Evolutionary conservation across 2,888 invertebrate genomes (phyloP), one percentile per base, ranked within the genome.

Genomic region (Xanthorhoe spadicearia): DNA sequence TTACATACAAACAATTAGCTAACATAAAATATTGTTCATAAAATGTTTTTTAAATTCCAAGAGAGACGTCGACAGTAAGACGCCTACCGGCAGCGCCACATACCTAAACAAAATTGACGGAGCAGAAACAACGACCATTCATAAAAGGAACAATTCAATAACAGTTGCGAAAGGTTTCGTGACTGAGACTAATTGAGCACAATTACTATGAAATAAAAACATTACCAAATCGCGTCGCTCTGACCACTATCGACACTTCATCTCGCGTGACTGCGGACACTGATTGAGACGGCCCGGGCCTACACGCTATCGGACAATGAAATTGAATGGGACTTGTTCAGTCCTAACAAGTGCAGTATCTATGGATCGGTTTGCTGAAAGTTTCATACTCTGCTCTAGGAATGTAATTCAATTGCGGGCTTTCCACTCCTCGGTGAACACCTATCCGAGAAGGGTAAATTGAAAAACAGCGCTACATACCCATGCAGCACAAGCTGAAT

Each of bases 171-270:
- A 50, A 62, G 54, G 53, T 48, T 80, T 80, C 85, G 80, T 86
- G 84, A 78, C 78, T 77, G 83, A 74, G 80, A 80, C 83, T 77
- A 85, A 86, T 87, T 82, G 80, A 77, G 74, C 73, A 77, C 77
- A 82, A 81, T 82, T 77, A 76, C 73, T 74, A 72, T 81, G 79
- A 83, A 83, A 84, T 83, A 79, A 85, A 82, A 85, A 83, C 76
- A 82, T 85, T 84, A 80, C 76, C 62, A 64, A 69, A 76, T 72
- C 63, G 68, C 66, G 74, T 73, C 74, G 73, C 77, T 79, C 79
- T 77, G 81, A 74, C 54, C 7, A 50, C 61, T 43, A 79, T 78
- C 78, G 77, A 71, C 76, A 74, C 66, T 76, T 69, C 67, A 77
- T 74, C 77, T 80, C 74, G 85, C 84, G 85, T 85, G 85, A 82